Conservation (phyloP, 2,888 invertebrate species). For the Drosophila buzzatii region DNA sequence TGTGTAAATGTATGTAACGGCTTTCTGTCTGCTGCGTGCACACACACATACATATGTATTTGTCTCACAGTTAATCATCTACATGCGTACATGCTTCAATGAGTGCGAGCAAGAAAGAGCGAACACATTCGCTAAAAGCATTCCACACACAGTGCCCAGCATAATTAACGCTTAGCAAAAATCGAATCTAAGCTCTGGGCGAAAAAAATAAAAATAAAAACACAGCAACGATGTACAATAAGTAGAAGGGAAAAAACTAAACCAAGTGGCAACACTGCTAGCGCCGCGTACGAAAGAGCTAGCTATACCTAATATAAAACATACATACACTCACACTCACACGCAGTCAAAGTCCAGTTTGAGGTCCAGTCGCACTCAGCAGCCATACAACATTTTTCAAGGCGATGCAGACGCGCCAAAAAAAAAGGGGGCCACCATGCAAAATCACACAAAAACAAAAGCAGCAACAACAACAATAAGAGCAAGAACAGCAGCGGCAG, state of each 20-base stretch:
- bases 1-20: conserved; percentile 33
- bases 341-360: conserved; percentile 58
- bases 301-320: conserved; percentile 34
- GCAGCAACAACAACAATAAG: conserved; percentile 8
- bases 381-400: conserved; percentile 76
- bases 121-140: conserved; percentile 65
- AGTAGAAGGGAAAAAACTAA: conserved; percentile 7
- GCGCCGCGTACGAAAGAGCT: conserved; percentile 43
- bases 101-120: conserved; percentile 8
- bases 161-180: conserved; percentile 79
- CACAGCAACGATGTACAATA: conserved; percentile 4
- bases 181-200: conserved; percentile 73
- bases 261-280: conserved; percentile 66
- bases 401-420: conserved; percentile 78
- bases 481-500: conserved; percentile 18
- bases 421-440: conserved; percentile 64
- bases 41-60: conserved; percentile 1
- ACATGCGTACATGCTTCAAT: conserved; percentile 11
- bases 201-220: conserved; percentile 13
- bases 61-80: conserved; percentile 46
- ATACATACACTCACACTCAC: conserved; percentile 21
- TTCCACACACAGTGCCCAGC: conserved; percentile 59
- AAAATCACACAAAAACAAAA: conserved; percentile 52
- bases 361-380: conserved; percentile 61
- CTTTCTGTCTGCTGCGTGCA: conserved; percentile 13